Percentiles rank a stretch among this genome's conserved stretches.
Conservation (phyloP, 1,140 invertebrate species). For the Nymphalis io region DNA sequence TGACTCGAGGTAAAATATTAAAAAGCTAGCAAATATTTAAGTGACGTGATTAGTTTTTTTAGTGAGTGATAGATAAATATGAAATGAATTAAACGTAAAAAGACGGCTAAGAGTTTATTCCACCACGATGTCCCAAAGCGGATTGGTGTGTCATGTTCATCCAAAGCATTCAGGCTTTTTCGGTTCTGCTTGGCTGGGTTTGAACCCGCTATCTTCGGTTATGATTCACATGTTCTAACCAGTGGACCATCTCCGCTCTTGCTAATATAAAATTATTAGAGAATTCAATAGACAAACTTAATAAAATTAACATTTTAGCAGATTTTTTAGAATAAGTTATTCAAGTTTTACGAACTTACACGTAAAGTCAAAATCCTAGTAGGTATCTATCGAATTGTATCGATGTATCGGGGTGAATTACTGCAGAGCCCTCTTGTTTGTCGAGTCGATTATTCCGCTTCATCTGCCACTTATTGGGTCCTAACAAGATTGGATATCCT, state of each 20-base stretch:
- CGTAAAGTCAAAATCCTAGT: conserved; percentile 34
- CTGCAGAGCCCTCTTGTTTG: conserved; percentile 70
- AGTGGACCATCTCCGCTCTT: no score
- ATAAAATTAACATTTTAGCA: not conserved
- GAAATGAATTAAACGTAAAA: no score
- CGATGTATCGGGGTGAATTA: conserved; percentile 59
- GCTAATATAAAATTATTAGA: no score
- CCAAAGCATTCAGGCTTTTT: no score
- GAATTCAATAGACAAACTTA: no score
- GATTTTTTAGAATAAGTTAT: not conserved
- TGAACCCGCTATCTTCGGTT: not conserved
- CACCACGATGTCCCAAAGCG: no score
- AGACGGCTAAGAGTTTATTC: no score
- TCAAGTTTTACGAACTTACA: not conserved
- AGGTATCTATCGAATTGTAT: conserved; percentile 58
- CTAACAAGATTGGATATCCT: conserved; percentile 49
- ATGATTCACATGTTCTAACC: no score
- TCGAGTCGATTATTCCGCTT: conserved; percentile 77
- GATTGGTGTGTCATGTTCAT: no score
- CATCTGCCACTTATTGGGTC: conserved; percentile 72
- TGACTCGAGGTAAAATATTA: conserved; percentile 18
- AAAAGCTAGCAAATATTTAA: not conserved
- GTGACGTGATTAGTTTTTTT: not conserved
- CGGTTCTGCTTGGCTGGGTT: no score
- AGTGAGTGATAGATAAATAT: not conserved